Conservation (phyloP, 2,797 vertebrate genomes). For the Lacerta bilineata region DNA sequence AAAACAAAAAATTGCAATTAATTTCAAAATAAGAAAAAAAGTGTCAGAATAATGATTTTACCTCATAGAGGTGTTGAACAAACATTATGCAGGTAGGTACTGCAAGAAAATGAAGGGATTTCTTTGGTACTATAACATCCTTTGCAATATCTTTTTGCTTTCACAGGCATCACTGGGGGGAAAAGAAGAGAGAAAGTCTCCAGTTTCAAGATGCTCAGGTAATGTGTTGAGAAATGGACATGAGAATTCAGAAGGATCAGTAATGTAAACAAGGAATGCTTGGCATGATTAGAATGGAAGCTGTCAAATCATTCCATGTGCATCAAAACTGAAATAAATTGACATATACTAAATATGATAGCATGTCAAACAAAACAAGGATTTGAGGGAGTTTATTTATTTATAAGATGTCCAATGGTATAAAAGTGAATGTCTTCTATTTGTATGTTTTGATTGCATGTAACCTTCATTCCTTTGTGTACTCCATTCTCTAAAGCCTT, state of each 20-base stretch:
- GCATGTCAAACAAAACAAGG: constrained; percentile 10
- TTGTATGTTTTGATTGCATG: constrained; percentile 19
- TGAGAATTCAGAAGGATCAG: constrained; percentile 35
- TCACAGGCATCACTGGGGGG: constrained; percentile 63
- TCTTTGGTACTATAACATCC: constrained; percentile 68
- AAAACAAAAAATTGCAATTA: constrained; percentile 55
- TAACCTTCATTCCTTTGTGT: too few species aligned
- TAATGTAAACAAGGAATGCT: constrained; percentile 17
- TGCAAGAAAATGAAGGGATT: constrained; percentile 69
- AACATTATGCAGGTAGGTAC: constrained; percentile 62
- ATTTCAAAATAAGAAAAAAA: constrained; percentile 62
- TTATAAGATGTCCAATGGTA: not conserved
- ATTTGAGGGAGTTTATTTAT: not conserved
- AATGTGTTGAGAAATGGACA: constrained; percentile 45
- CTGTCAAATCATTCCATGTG: constrained; percentile 56
- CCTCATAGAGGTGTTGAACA: constrained; percentile 66
- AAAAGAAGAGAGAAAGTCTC: constrained; percentile 64
- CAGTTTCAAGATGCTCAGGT: constrained; percentile 64
- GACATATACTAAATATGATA: constrained; percentile 37
- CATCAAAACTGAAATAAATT: constrained; percentile 32
- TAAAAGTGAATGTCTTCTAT: constrained; percentile 48
- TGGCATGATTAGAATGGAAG: constrained; percentile 39
- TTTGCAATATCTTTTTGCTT: constrained; percentile 72
- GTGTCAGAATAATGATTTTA: constrained; percentile 66
- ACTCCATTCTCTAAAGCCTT: too few species aligned